Conservation (phyloP, 2,888 invertebrate species). For the Lypha dubia region DNA sequence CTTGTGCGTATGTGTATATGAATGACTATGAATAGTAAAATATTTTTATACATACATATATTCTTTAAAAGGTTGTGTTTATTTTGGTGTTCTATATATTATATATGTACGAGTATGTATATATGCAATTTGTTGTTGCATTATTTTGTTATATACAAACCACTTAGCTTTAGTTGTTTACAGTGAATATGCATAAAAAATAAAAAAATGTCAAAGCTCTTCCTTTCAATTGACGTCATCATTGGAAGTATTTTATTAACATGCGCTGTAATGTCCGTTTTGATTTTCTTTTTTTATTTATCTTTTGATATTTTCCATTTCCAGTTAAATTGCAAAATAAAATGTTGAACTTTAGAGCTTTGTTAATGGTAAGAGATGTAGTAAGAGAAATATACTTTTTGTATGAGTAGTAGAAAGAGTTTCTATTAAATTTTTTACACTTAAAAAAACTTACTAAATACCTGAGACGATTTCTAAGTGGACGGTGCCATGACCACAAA, state of each 20-base stretch:
- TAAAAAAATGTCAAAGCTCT: constrained; percentile 77
- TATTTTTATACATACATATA: constrained; percentile 13
- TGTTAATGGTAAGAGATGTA: constrained; percentile 28
- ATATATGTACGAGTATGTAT: constrained; percentile 2
- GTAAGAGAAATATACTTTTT: constrained; percentile 11
- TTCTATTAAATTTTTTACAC: background rate
- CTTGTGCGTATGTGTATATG: background rate
- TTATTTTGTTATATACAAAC: constrained; percentile 28
- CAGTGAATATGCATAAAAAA: no score
- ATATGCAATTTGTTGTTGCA: constrained; percentile 56
- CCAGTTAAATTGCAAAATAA: constrained; percentile 35
- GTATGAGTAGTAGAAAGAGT: constrained; percentile 19
- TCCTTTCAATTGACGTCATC: constrained; percentile 80
- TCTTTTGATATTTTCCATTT: constrained; percentile 16
- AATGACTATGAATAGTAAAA: constrained; percentile 50
- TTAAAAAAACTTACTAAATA: constrained; percentile 7
- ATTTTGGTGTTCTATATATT: constrained; percentile 41
- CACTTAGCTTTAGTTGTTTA: constrained; percentile 71
- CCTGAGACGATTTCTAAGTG: no score
- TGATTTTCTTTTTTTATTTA: background rate
- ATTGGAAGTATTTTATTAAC: constrained; percentile 77
- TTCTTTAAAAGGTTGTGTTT: constrained; percentile 55
- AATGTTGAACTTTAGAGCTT: constrained; percentile 43
- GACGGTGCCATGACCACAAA: no score
- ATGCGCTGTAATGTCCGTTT: constrained; percentile 66